A percentile compares a stretch with the other conserved stretches of the same genome.
phyloP scores from a whole-genome alignment of 2,797 vertebrate genomes.

The Saguinus oedipus region DNA sequence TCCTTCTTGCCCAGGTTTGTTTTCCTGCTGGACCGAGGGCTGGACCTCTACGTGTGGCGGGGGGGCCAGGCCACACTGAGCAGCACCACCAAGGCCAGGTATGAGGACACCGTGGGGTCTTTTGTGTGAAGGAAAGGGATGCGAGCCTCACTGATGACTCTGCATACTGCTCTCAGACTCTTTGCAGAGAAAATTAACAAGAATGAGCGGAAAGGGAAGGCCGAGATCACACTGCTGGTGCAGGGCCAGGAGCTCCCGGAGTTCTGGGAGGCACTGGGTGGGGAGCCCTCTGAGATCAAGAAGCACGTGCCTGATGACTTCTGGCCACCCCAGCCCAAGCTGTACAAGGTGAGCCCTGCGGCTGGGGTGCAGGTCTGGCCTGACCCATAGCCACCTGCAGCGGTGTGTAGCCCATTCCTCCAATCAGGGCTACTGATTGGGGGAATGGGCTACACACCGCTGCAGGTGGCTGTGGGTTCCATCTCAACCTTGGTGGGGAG shows the following conservation, averaged over 20 bases:
- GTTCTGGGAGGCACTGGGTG: slow-evolving; percentile 94
- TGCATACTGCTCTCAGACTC: slow-evolving; percentile 84
- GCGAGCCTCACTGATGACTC: neutral
- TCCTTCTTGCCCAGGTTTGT: slow-evolving; percentile 88
- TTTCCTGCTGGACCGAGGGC: slow-evolving; percentile 93
- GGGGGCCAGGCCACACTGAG: slow-evolving; percentile 93
- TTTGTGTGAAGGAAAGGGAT: neutral
- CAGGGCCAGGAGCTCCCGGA: slow-evolving; percentile 92
- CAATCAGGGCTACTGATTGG: too few species aligned
- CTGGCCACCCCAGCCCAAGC: slow-evolving; percentile 92
- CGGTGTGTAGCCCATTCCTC: too few species aligned
- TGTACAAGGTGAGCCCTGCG: slow-evolving; percentile 91
- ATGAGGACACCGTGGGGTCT: neutral
- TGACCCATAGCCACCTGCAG: neutral
- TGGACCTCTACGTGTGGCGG: slow-evolving; percentile 93
- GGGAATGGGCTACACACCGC: neutral
- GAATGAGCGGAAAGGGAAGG: slow-evolving; percentile 96
- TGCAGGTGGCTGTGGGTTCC: neutral
- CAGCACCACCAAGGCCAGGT: slow-evolving; percentile 95
- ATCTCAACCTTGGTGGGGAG: neutral
- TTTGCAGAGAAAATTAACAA: slow-evolving; percentile 99
- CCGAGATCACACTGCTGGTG: slow-evolving; percentile 90
- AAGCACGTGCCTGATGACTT: slow-evolving; percentile 94
- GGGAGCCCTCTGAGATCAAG: slow-evolving; percentile 94
- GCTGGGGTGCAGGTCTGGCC: neutral